phyloP scores from a whole-genome alignment of 2,797 vertebrate genomes.

The Thamnophis elegans region DNA sequence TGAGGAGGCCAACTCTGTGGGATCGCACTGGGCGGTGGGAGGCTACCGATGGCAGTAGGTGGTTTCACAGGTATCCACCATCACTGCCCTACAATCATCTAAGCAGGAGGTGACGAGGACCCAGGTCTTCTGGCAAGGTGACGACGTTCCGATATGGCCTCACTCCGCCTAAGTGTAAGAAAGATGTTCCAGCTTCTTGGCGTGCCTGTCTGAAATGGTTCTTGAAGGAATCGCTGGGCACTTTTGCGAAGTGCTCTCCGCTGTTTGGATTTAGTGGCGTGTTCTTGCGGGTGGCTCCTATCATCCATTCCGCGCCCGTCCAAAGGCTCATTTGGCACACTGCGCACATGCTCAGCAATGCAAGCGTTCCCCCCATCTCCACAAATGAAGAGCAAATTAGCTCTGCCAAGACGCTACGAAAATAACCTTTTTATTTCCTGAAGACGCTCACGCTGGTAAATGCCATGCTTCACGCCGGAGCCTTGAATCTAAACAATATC shows the following conservation, averaged over 20 bases:
- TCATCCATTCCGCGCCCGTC: slow-evolving; percentile 4
- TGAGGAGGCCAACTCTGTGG: too few species aligned
- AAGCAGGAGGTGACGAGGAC: not conserved
- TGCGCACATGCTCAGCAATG: slow-evolving; percentile 17
- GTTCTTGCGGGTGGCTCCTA: not conserved
- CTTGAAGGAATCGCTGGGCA: not conserved
- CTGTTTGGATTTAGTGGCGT: not conserved
- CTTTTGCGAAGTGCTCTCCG: not conserved
- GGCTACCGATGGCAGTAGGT: too few species aligned
- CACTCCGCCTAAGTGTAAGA: not conserved
- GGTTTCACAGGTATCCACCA: too few species aligned
- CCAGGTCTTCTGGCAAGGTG: not conserved
- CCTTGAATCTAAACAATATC: slow-evolving; percentile 68
- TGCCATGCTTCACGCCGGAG: slow-evolving; percentile 61
- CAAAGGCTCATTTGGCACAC: not conserved
- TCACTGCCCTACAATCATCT: not conserved
- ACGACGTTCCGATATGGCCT: not conserved
- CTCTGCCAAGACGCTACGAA: slow-evolving; percentile 43
- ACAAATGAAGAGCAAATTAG: slow-evolving; percentile 37
- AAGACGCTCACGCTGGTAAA: slow-evolving; percentile 59
- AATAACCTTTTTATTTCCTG: slow-evolving; percentile 60
- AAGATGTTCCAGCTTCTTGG: not conserved
- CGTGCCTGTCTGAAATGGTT: not conserved
- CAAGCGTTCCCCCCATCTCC: slow-evolving; percentile 10
- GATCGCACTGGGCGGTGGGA: too few species aligned